phyloP scores from a whole-genome alignment of 2,113 vertebrate species.

The Bufo bufo region DNA sequence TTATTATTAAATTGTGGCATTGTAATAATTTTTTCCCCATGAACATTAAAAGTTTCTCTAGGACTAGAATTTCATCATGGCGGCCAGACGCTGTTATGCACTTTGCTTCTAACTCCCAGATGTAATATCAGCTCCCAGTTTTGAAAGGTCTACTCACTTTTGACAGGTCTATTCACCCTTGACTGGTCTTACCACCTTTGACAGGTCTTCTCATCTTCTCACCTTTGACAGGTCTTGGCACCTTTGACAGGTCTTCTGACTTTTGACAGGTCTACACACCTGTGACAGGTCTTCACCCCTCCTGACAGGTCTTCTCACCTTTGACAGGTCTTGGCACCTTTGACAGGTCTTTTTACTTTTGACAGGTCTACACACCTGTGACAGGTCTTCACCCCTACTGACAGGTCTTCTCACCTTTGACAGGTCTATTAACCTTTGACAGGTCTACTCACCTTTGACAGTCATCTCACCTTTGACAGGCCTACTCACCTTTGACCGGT shows the following conservation, averaged over 20 bases:
- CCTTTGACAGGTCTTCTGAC: background rate
- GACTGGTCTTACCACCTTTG: background rate
- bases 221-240: no score
- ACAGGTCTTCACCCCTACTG: no score
- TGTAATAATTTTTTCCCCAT: no score
- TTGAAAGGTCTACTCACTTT: background rate
- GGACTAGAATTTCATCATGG: background rate
- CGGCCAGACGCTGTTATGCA: background rate
- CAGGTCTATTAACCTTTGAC: no score
- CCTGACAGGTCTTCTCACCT: background rate
- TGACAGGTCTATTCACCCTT: background rate
- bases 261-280: background rate
- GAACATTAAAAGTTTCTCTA: background rate
- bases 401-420: no score
- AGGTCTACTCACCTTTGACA: no score
- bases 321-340: no score
- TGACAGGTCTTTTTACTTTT: background rate
- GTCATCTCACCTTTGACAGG: no score
- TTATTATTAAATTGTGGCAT: no score
- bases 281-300: background rate
- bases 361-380: no score
- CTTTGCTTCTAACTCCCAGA: background rate
- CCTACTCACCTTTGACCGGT: no score
- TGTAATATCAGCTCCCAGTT: background rate
- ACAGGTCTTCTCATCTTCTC: background rate